These are phyloP conservation scores for Rana temporaria DNA, from an alignment of 2,113 vertebrate species.

Conservation along the genomic window DNA sequence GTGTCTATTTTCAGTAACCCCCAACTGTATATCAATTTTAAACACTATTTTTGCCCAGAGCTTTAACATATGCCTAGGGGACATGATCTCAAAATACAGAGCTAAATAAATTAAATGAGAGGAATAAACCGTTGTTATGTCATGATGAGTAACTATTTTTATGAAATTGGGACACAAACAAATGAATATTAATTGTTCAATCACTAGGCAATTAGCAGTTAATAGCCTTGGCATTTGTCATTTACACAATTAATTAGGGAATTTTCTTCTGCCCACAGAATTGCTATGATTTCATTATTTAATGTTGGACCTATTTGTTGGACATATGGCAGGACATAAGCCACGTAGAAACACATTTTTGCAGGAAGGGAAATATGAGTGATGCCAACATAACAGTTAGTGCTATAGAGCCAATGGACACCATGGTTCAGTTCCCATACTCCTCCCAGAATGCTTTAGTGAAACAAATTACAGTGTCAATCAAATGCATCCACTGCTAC, in stretches of 20 bases:
- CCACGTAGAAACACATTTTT: conserved; percentile 24
- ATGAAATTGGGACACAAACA: conserved; percentile 1
- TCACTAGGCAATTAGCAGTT: conserved; percentile 66
- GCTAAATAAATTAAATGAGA: no score
- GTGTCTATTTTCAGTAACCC: no score
- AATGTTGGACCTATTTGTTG: conserved; percentile 42
- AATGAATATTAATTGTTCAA: conserved; percentile 61
- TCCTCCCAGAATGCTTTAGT: not conserved
- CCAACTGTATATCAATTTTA: no score
- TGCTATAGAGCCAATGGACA: conserved; percentile 5
- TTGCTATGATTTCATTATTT: conserved; percentile 43
- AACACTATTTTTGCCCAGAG: no score
- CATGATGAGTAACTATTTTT: not conserved
- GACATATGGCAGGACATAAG: conserved; percentile 44
- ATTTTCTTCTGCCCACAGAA: conserved; percentile 37
- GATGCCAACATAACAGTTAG: conserved; percentile 6
- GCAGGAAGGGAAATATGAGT: conserved; percentile 10
- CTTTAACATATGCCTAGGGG: no score
- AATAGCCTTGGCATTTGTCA: conserved; percentile 64
- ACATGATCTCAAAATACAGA: no score
- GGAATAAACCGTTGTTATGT: not conserved
- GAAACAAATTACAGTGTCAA: no score
- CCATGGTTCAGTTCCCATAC: not conserved
- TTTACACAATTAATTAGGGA: conserved; percentile 59
- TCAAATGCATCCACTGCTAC: no score